Conservation (phyloP, 1,140 invertebrate genomes). For the Drosophila mauritiana region DNA sequence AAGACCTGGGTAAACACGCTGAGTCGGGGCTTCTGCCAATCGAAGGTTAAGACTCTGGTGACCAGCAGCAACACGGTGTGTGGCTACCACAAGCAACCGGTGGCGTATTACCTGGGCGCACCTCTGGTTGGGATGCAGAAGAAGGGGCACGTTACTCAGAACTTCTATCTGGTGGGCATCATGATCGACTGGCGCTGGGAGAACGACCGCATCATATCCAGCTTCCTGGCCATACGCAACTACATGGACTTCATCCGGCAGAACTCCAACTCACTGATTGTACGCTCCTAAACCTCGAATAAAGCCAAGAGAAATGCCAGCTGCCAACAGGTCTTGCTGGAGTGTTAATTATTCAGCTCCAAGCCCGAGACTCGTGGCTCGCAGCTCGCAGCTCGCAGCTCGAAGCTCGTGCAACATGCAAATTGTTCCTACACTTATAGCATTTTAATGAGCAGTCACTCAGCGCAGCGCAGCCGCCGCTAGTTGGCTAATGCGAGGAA, state of each 20-base stretch:
- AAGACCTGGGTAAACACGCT: conserved; percentile 61
- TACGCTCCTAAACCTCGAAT: conserved; percentile 33
- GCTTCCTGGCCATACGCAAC: conserved; percentile 52
- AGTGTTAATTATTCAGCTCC: conserved; percentile 70
- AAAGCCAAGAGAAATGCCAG: conserved; percentile 27
- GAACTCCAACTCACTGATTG: conserved; percentile 51
- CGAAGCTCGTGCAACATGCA: conserved; percentile 66
- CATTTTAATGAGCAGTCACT: conserved; percentile 64
- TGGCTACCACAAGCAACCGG: conserved; percentile 29
- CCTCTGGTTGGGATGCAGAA: conserved; percentile 65
- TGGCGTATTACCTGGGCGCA: conserved; percentile 43
- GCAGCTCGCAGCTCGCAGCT: conserved; percentile 21
- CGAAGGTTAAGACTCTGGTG: conserved; percentile 23
- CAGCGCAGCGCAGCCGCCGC: conserved; percentile 32
- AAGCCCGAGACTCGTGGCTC: conserved; percentile 10
- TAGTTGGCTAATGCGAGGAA: conserved; percentile 64
- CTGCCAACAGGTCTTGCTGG: conserved; percentile 58
- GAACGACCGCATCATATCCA: conserved; percentile 26
- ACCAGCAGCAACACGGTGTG: conserved; percentile 54
- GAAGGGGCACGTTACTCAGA: conserved; percentile 29
- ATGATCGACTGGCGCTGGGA: conserved; percentile 43
- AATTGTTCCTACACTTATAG: conserved; percentile 75
- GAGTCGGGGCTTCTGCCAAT: conserved; percentile 45
- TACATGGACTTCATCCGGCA: conserved; percentile 58
- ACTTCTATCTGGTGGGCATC: conserved; percentile 61